Base-by-base conservation (phyloP, 2,113 vertebrate genomes). In the Actenoides lindsayi region DNA sequence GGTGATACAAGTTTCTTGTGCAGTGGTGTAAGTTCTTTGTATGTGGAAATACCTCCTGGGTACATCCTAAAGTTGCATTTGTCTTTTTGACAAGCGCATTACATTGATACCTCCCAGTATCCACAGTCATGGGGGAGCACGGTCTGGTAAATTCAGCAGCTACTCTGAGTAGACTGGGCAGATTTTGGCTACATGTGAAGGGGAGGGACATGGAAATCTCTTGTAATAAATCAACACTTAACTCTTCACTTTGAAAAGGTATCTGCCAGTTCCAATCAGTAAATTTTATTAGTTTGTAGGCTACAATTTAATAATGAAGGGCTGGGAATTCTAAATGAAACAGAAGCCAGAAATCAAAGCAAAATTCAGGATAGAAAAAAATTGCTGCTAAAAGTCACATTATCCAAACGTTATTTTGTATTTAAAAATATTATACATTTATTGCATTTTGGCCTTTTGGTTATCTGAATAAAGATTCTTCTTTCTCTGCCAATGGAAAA, bases 271-370 rank as follows among this genome's bases (percentile, higher is more conserved):
- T 95, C 83, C 93, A 93, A 79, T 87, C 79, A 89, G 68, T 95
- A 89, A 91, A 92, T 94, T 94, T 89, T 95, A 84, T 90, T 93
- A 90, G 88, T 92, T 96, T 87, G 89, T 93, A 89, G 89, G 77
- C 74, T 96, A 79, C 94, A 89, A 92, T 92, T 95, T 94, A 95
- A 84, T 95, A 91, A 96, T 84, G 83, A 94, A 90, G 77, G 50
- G 35, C 77, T 91, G 77, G 87, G 94, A 94, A 87, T 96, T 95
- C 80, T 92, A 89, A 95, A 87, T 91, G 89, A 93, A 94, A 84
- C 62, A 86, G 75, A 94, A 96, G 93, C 83, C 62, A 90, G 91
- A 73, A 95, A 90, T 94, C 65, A 94, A 96, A 96, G 96, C 44
- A 79, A 92, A 89, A 92, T 60, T 90, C 51, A 39, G 31, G 64